Conservation (phyloP, 2,888 invertebrate genomes). For the Brachynemurus nebulosus region DNA sequence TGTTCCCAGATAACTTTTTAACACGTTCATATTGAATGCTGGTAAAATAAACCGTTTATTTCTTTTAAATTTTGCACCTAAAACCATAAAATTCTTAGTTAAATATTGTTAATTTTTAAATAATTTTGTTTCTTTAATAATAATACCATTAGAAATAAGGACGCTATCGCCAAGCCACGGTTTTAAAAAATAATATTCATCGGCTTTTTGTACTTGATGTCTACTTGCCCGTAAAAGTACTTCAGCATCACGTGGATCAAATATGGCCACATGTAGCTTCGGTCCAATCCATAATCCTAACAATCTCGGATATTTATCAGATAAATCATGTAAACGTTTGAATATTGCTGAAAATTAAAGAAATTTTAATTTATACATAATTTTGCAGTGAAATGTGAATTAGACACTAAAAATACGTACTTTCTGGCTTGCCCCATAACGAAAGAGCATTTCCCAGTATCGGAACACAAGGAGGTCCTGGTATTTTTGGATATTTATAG, state of each 20-base stretch:
- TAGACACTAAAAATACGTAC: slow-evolving; percentile 9
- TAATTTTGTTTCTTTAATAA: not conserved
- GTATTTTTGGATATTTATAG: slow-evolving; percentile 11
- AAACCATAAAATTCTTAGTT: not conserved
- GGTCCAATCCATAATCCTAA: slow-evolving; percentile 20
- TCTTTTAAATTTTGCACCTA: slow-evolving; percentile 18
- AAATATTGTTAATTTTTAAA: not conserved
- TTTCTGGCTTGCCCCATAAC: slow-evolving; percentile 18
- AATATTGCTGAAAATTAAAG: slow-evolving; percentile 14
- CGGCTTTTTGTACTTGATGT: slow-evolving; percentile 17
- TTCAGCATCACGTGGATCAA: slow-evolving; percentile 19
- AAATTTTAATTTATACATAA: not conserved
- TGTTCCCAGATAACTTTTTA: slow-evolving; percentile 18
- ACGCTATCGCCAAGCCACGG: slow-evolving; percentile 21
- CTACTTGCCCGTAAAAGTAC: slow-evolving; percentile 16
- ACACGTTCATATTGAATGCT: slow-evolving; percentile 18
- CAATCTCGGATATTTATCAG: slow-evolving; percentile 14
- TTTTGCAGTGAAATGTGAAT: not conserved
- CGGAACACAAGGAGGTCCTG: slow-evolving; percentile 17
- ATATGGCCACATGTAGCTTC: slow-evolving; percentile 17
- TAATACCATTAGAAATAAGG: slow-evolving; percentile 17
- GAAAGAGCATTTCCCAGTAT: slow-evolving; percentile 17
- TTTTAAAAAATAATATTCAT: slow-evolving; percentile 18
- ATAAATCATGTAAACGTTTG: slow-evolving; percentile 9
- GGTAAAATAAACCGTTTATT: slow-evolving; percentile 21